Conservation (phyloP, 2,888 invertebrate species). For the Hymenopus coronatus region DNA sequence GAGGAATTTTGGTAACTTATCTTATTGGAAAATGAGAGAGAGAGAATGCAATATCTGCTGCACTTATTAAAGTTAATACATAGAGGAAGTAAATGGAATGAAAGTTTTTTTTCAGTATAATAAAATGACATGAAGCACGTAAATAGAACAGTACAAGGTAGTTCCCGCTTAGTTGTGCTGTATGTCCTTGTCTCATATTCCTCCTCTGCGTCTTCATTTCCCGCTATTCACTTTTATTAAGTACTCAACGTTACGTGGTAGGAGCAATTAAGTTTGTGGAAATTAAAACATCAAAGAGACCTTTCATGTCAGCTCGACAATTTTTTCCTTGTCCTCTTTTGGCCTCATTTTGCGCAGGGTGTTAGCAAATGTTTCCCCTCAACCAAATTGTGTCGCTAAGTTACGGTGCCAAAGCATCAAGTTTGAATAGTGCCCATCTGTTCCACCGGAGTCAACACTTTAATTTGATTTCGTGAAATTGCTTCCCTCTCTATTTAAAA, state of each 20-base stretch:
- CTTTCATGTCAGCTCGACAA: neutral
- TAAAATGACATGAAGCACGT: no score
- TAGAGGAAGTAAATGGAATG: no score
- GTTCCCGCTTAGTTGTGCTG: neutral
- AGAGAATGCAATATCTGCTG: no score
- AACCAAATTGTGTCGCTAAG: neutral
- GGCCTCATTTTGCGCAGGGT: neutral
- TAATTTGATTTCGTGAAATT: constrained; percentile 11
- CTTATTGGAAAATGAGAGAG: no score
- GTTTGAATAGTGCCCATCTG: neutral
- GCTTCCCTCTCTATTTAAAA: neutral
- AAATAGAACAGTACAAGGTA: no score
- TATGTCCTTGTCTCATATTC: neutral
- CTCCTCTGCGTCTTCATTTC: neutral
- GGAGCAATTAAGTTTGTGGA: constrained; percentile 13
- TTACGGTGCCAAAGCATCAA: neutral
- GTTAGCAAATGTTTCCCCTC: neutral
- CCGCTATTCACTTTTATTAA: neutral
- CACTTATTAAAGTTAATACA: no score
- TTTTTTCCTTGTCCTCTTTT: neutral
- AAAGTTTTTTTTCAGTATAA: no score
- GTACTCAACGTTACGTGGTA: neutral
- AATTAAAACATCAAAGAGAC: constrained; percentile 15
- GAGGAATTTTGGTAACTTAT: no score
- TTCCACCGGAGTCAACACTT: neutral